Evolutionary conservation across 2,888 invertebrate genomes (phyloP), one percentile per base, ranked within the genome.

Genomic region (Ornithoptera priamus): DNA sequence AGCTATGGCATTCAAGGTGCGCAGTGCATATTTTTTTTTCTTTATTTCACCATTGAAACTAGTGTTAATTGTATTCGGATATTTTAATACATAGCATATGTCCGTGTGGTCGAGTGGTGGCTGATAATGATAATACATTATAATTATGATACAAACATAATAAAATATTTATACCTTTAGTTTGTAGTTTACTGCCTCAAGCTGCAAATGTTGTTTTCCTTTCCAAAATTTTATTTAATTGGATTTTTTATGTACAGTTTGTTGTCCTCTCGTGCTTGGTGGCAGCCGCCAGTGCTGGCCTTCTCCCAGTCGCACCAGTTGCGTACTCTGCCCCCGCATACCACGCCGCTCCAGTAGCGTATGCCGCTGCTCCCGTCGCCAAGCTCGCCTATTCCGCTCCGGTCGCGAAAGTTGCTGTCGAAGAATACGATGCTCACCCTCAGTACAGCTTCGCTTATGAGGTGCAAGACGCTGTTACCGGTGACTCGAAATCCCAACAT

Each of bases 381-480:
- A 83, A 81, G 75, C 95, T 95, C 65, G 74, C 75, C 53, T 67
- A 71, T 53, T 64, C 65, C 67, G 73, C 75, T 17, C 72, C 83
- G 74, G 78, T 80, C 63, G 84, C 83, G 66, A 77, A 77, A 69
- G 78, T 77, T 70, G 81, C 82, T 20, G 57, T 66, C 42, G 65
- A 69, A 53, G 72, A 68, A 64, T 71, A 68, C 65, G 67, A 84
- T 72, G 79, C 61, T 76, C 88, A 77, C 83, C 90, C 70, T 77
- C 93, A 93, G 79, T 93, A 94, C 87, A 90, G 89, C 79, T 94
- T 90, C 84, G 89, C 93, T 0, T 94, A 94, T 81, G 93, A 93
- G 73, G 93, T 94, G 18, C 93, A 94, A 76, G 94, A 94, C 74
- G 85, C 88, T 72, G 83, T 93, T 67, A 94, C 94, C 73, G 90